Evolutionary conservation across 2,888 invertebrate genomes (phyloP), one percentile per base, ranked within the genome.

Genomic region (Oscheius sp.): DNA sequence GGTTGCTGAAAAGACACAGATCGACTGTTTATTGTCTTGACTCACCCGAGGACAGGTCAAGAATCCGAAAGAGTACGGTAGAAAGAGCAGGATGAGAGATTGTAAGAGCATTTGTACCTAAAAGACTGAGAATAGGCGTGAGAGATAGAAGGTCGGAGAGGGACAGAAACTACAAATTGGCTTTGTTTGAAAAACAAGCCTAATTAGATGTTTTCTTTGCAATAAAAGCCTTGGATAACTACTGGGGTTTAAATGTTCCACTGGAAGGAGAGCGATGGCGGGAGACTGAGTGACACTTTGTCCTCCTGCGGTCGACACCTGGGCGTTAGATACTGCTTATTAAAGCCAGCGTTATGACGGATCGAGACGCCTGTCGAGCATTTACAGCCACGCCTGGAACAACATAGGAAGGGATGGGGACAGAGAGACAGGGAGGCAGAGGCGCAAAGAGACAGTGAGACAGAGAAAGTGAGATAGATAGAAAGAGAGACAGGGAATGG

Each of bases 271-370:
- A 5, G 63, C 5, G 48, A 48, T n/a, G 32, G 29, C 62, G n/a
- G 11, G 13, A 3, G n/a, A 10, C 37, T 68, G 68, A 68, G 33
- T 51, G 68, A 51, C 68, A 53, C n/a, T 37, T 42, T n/a, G 55
- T 13, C 35, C 53, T 21, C 53, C 13, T 11, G 2, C 35, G 47
- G 37, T 35, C 55, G 68, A 68, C 68, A 68, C 68, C 68, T 55
- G n/a, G 68, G 65, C 65, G 42, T 50, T 68, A 68, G 68, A 68
- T 55, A 13, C 42, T 9, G 37, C 53, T 68, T 68, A 68, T 68
- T 68, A 68, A 66, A 68, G 55, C 68, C 35, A 51, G 48, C n/a
- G 53, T 68, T 68, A 68, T 68, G 68, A 68, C 68, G 35, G 68
- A 68, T 68, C 42, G 68, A 51, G 68, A 42, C 68, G 68, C 68